Evolutionary conservation across 2,888 invertebrate genomes (phyloP), one percentile per base, ranked within the genome.

Genomic region (Macrophya annulata): DNA sequence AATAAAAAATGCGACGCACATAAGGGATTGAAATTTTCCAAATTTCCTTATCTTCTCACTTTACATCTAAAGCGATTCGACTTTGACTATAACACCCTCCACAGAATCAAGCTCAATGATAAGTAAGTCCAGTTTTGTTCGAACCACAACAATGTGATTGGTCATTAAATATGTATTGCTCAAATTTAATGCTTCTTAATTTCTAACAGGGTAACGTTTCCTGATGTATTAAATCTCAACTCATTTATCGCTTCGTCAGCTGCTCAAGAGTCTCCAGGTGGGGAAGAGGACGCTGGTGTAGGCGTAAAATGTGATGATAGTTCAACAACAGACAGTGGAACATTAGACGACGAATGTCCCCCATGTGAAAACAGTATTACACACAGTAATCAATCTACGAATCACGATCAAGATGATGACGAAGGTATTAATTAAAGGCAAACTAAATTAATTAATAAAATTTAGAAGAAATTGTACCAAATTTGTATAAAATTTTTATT

Each of bases 61-160:
- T 94, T 98, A 88, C 98, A 98, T 92, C 94, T 98, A 90, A 98
- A 98, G 92, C 95, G 98, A 86, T 98, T 98, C 92, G 98, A 98
- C 94, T 98, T 98, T 92, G 98, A 98, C 93, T 97, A 97, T 91
- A 95, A 95, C 88, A 97, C 97, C 8, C 96, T 97, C 95, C 97
- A 97, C 91, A 95, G 98, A 88, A 97, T 98, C 88, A 98, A 98
- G 93, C 94, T 98, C 71, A 98, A 98, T 92, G 98, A 98, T 94
- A 97, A 96, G 97, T 97, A 92, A 94, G 95, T 71, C 10, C 51
- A 51, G 48, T 74, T 82, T 85, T 37, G 84, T 84, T 12, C 45
- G 17, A 21, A 40, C 48, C 10, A 77, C 68, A 84, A 21, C 25
- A 51, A 43, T 85, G 84, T 87, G 10, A 43, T 21, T 72, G 6